Evolutionary conservation across 2,113 vertebrate genomes (phyloP).

Genomic region (Sebastes fasciatus): DNA sequence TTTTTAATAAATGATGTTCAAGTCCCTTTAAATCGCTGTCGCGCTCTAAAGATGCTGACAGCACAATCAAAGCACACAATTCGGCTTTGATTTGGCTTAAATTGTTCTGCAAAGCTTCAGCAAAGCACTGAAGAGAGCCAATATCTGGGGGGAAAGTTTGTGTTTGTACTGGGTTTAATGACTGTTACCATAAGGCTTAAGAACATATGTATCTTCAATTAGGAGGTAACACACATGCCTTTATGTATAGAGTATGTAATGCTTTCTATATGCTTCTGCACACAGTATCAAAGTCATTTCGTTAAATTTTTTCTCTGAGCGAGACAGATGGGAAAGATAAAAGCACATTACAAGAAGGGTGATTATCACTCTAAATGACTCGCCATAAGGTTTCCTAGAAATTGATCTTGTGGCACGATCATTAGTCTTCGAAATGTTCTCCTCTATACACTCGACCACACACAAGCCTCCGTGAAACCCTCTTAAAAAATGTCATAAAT

Average conservation of each 20-base stretch:
- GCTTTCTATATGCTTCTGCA: neutral
- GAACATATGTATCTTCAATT: neutral
- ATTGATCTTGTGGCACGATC: slow-evolving; percentile 78
- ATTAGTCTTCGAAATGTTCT: slow-evolving; percentile 78
- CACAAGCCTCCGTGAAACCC: slow-evolving; percentile 56
- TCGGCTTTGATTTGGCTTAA: slow-evolving; percentile 55
- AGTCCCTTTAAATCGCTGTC: slow-evolving; percentile 43
- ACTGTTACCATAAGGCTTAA: slow-evolving; percentile 25
- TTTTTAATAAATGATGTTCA: slow-evolving; percentile 64
- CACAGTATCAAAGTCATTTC: slow-evolving; percentile 33
- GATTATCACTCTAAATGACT: slow-evolving; percentile 70
- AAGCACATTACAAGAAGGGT: slow-evolving; percentile 64
- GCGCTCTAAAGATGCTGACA: slow-evolving; percentile 34
- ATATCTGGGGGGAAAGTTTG: neutral
- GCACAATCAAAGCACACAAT: slow-evolving; percentile 56
- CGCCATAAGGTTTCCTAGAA: slow-evolving; percentile 72
- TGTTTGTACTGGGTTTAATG: slow-evolving; percentile 2
- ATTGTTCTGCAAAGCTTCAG: slow-evolving; percentile 35
- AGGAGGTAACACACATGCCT: neutral
- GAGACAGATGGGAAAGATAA: slow-evolving; percentile 66
- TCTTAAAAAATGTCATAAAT: slow-evolving; percentile 79
- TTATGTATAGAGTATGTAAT: neutral
- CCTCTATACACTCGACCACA: slow-evolving; percentile 67
- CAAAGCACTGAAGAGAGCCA: slow-evolving; percentile 20
- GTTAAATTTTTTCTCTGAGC: slow-evolving; percentile 12